Percentiles rank a stretch among this genome's conserved stretches.
These are phyloP conservation scores for Zelleria hepariella DNA, from an alignment of 2,888 invertebrate genomes.

Conservation along the genomic window DNA sequence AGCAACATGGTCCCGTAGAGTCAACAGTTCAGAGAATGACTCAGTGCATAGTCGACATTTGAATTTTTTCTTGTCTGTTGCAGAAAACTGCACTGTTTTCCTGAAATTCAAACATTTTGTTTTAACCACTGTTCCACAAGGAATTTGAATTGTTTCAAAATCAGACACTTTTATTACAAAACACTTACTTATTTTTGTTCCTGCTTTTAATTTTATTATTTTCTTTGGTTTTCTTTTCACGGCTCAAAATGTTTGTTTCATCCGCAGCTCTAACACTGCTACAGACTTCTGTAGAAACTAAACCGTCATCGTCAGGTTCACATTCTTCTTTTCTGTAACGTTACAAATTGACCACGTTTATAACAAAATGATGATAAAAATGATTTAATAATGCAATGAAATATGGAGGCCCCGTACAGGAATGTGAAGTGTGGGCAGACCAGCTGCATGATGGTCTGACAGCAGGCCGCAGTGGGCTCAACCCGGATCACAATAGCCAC, in stretches of 20 bases:
- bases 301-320: neutral
- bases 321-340: neutral
- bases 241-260: neutral
- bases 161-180: too few species aligned
- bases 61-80: conserved; percentile 7
- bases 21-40: conserved; percentile 34
- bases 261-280: neutral
- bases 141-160: neutral
- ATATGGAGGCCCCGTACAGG: too few species aligned
- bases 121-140: neutral
- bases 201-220: neutral
- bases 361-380: too few species aligned
- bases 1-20: conserved; percentile 30
- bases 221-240: neutral
- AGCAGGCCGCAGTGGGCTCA: too few species aligned
- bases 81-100: neutral
- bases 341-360: too few species aligned
- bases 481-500: too few species aligned
- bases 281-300: neutral
- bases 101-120: neutral
- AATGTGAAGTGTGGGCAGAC: too few species aligned
- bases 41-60: conserved; percentile 17
- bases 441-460: too few species aligned
- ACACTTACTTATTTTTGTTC: neutral
- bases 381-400: too few species aligned